Evolutionary conservation across 2,888 invertebrate species (phyloP), one percentile per base, ranked within the genome.

Genomic region (Desoria tigrina): DNA sequence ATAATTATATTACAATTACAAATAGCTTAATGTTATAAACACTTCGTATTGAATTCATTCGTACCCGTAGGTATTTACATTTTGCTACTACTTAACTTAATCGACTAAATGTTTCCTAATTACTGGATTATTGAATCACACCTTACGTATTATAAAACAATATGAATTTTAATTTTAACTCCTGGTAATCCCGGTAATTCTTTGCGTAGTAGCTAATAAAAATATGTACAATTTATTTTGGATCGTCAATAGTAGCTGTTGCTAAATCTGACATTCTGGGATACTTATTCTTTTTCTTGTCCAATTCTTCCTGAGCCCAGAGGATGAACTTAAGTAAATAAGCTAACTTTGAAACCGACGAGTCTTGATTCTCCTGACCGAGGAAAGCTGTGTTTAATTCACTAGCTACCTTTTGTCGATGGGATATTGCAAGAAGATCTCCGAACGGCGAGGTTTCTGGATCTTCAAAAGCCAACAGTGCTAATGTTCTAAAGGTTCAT

Each of bases 341-440:
- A 78, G 94, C 93, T 64, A 98, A 84, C 79, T 94, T 90, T 2
- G 96, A 94, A 65, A 92, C 90, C 1, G 92, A 93, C 56, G 90
- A 88, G 79, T 94, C 92, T 79, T 90, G 88, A 78, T 94, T 91
- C 80, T 97, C 95, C 83, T 90, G 90, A 79, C 94, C 92, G 61
- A 98, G 83, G 77, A 98, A 95, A n/a, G 97, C 96, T 56, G 96
- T 93, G 82, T 98, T 98, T 21, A 98, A 84, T 83, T 97, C 96
- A 83, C 95, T 95, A 24, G 97, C 97, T 78, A 97, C 90, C 84
- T 94, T 94, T 82, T 97, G 96, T 77, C 97, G 85, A 78, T 98
- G 96, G 14, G 95, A 90, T 16, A 93, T 90, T 77, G 95, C 89
- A 66, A 99, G 83, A 42, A 99, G 84, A 80, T 98, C 95, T 21